These are phyloP conservation scores for Cassiopea andromeda DNA, from an alignment of 30 jellyfish, hydroid and myxozoan species.

Conservation along the genomic window DNA sequence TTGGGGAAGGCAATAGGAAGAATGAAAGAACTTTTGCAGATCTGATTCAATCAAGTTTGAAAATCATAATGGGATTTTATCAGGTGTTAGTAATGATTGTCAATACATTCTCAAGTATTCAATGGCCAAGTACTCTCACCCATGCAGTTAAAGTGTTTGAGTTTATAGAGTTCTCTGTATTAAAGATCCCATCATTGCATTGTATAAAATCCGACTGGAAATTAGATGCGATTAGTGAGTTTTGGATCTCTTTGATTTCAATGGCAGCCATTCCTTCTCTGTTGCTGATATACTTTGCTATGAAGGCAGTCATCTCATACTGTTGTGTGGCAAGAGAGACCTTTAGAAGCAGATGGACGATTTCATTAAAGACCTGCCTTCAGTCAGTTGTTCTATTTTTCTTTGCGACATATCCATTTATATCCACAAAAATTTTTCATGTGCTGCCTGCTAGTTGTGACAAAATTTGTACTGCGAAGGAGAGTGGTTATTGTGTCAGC, in stretches of 20 bases:
- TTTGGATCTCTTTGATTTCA: slow-evolving; percentile 34
- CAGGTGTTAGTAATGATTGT: slow-evolving; percentile 28
- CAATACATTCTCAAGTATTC: slow-evolving; percentile 23
- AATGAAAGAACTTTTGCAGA: slow-evolving; percentile 54
- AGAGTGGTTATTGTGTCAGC: slow-evolving; percentile 26
- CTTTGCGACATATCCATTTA: slow-evolving; percentile 66
- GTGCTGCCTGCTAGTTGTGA: slow-evolving; percentile 64
- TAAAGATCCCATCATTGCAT: slow-evolving; percentile 38
- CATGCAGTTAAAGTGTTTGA: slow-evolving; percentile 15
- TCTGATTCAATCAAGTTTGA: slow-evolving; percentile 46
- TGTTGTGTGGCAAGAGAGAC: background rate
- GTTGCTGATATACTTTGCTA: background rate
- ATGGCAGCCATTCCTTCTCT: slow-evolving; percentile 31
- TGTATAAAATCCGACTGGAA: slow-evolving; percentile 27
- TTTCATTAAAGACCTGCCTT: slow-evolving; percentile 1
- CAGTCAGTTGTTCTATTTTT: slow-evolving; percentile 49
- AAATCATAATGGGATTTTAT: slow-evolving; percentile 54
- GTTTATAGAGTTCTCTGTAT: slow-evolving; percentile 21
- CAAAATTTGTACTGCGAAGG: slow-evolving; percentile 22
- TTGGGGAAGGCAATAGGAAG: background rate
- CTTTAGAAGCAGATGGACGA: background rate
- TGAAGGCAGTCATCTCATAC: background rate
- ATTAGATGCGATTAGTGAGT: slow-evolving; percentile 16
- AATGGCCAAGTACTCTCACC: slow-evolving; percentile 43
- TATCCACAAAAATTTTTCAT: slow-evolving; percentile 51